Conservation (phyloP, 2,888 invertebrate species). For the Tachina fera region DNA sequence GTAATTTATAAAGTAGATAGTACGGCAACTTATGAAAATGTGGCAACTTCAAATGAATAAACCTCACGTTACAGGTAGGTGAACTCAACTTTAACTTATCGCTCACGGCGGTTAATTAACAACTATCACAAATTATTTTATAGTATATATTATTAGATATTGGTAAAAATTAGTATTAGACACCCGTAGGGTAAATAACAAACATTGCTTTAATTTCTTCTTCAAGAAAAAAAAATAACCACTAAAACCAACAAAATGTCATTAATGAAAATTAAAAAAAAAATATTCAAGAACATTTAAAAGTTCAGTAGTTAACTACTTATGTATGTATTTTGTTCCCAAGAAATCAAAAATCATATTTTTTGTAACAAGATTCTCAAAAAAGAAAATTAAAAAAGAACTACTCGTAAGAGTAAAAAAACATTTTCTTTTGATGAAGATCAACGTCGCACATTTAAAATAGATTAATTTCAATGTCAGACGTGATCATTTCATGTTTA, state of each 20-base stretch:
- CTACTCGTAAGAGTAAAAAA: background rate
- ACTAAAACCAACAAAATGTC: background rate
- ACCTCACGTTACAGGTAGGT: no score
- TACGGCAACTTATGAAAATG: no score
- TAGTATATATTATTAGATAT: no score
- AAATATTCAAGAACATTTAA: conserved; percentile 3
- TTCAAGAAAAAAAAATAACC: background rate
- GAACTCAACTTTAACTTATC: no score
- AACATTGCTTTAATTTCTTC: background rate
- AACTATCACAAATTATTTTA: no score
- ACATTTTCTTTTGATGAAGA: conserved; percentile 10
- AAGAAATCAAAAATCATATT: conserved; percentile 12
- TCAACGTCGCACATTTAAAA: conserved; percentile 57
- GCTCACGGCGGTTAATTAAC: no score
- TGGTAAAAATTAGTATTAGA: no score
- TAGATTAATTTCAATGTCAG: conserved; percentile 69
- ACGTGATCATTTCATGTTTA: conserved; percentile 59
- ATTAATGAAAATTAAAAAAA: background rate
- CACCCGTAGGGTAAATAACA: background rate
- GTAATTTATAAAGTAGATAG: no score
- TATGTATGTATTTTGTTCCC: background rate
- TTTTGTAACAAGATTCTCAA: conserved; percentile 12
- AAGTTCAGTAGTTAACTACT: conserved; percentile 3
- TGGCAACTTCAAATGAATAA: no score
- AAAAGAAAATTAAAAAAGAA: conserved; percentile 20